Conservation (phyloP, 2,113 vertebrate genomes). For the Antigone vipio region DNA sequence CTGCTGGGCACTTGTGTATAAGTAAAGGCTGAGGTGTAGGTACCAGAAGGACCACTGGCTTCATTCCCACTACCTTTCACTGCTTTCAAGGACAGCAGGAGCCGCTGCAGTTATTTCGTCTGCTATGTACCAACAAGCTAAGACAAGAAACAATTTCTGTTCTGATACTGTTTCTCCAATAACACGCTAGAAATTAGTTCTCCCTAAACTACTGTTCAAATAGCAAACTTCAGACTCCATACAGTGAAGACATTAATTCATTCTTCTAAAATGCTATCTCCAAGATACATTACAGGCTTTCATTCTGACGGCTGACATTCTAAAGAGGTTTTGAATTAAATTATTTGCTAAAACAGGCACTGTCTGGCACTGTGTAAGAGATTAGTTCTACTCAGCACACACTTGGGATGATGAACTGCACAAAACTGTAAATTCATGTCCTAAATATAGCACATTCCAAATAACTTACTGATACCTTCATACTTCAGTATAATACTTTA, state of each 20-base stretch:
- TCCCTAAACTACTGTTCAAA: constrained; percentile 25
- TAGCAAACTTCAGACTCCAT: constrained; percentile 28
- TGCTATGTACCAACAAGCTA: not conserved
- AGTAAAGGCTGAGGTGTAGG: not conserved
- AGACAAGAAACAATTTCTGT: constrained; percentile 1
- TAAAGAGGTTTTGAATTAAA: constrained; percentile 55
- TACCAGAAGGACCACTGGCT: not conserved
- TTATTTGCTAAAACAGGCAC: constrained; percentile 62
- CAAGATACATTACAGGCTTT: constrained; percentile 21
- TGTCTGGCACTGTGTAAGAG: constrained; percentile 38
- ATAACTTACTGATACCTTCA: constrained; percentile 43
- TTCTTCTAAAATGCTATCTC: not conserved
- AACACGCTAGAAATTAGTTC: constrained; percentile 8
- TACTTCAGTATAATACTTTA: not conserved
- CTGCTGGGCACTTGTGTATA: not conserved
- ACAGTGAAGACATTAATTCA: not conserved
- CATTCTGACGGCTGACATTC: constrained; percentile 28
- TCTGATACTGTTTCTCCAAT: not conserved
- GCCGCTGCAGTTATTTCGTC: not conserved
- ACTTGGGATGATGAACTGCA: constrained; percentile 35
- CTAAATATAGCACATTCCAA: constrained; percentile 53
- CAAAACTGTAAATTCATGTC: constrained; percentile 47
- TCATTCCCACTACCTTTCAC: not conserved
- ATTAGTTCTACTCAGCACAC: constrained; percentile 20
- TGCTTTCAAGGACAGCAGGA: not conserved